A percentile compares a stretch with the other conserved stretches of the same genome.
These are phyloP conservation scores for Larimichthys polyactis DNA, from an alignment of 2,113 vertebrate genomes.

Conservation along the genomic window DNA sequence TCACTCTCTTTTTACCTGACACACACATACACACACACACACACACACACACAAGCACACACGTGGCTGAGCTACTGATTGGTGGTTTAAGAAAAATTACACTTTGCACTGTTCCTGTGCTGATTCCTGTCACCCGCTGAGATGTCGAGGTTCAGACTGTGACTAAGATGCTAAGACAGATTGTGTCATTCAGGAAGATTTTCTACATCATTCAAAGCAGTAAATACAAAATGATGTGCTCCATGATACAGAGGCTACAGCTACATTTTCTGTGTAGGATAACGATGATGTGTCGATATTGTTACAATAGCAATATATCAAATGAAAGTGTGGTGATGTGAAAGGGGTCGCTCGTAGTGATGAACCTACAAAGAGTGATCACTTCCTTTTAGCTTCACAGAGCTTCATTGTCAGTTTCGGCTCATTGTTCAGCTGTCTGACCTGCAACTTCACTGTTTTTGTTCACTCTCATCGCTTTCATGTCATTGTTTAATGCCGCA, in stretches of 20 bases:
- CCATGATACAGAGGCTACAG: not conserved
- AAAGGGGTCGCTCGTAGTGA: not conserved
- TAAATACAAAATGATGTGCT: not conserved
- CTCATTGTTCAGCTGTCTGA: not conserved
- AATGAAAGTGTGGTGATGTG: not conserved
- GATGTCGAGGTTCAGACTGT: not conserved
- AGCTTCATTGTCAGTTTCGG: not conserved
- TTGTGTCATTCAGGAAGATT: not conserved
- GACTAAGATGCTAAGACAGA: not conserved
- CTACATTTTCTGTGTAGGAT: not conserved
- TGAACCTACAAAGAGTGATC: not conserved
- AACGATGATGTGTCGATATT: no score
- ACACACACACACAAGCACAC: no score
- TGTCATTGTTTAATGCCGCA: not conserved
- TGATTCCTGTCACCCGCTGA: constrained; percentile 31
- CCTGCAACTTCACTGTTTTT: not conserved
- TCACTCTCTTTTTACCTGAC: constrained; percentile 34
- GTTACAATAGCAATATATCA: not conserved
- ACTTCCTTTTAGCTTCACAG: not conserved
- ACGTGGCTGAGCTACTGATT: constrained; percentile 39
- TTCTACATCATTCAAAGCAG: constrained; percentile 1
- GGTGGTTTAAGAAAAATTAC: constrained; percentile 26
- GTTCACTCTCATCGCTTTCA: not conserved
- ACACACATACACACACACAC: not conserved
- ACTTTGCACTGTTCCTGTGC: not conserved